phyloP scores from a whole-genome alignment of 1,140 invertebrate species.

The Melipona quadrifasciata region DNA sequence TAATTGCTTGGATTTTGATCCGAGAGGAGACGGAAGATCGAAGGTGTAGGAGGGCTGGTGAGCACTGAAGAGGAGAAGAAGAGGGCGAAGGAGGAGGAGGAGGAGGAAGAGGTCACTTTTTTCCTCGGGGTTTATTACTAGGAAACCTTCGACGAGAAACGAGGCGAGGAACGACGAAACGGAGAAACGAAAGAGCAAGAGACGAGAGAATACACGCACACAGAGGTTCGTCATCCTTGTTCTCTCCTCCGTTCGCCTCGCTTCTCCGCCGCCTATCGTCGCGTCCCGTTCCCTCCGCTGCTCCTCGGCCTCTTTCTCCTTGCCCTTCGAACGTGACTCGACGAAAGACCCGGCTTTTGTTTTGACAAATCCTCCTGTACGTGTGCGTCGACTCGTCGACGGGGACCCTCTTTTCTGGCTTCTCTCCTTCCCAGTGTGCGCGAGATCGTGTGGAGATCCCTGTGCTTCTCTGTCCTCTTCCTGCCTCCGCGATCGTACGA shows the following conservation, averaged over 20 bases:
- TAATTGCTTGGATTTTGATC: constrained; percentile 73
- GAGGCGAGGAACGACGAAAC: constrained; percentile 17
- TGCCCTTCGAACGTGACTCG: constrained; percentile 71
- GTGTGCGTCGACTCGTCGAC: constrained; percentile 57
- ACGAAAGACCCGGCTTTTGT: constrained; percentile 74
- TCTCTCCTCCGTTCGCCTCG: not conserved
- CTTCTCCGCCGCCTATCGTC: not conserved
- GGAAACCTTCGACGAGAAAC: constrained; percentile 34
- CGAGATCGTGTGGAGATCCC: constrained; percentile 29
- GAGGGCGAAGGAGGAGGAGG: too few species aligned
- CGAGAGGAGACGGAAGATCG: constrained; percentile 22
- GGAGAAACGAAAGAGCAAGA: not conserved
- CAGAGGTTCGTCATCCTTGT: not conserved
- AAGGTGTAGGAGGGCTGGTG: constrained; percentile 36
- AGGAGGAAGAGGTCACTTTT: constrained; percentile 51
- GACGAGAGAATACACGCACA: too few species aligned
- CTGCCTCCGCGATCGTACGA: not conserved
- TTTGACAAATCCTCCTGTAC: constrained; percentile 74
- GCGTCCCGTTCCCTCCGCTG: not conserved
- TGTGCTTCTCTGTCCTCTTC: not conserved
- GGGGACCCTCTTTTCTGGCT: constrained; percentile 59
- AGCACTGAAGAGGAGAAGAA: not conserved
- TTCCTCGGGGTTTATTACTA: constrained; percentile 60
- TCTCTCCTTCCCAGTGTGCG: not conserved
- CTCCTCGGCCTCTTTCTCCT: constrained; percentile 14